Percentiles rank a stretch among this genome's conserved stretches.
Conservation (phyloP, 30 jellyfish, hydroid and myxozoan species). For the Turritopsis dohrnii region DNA sequence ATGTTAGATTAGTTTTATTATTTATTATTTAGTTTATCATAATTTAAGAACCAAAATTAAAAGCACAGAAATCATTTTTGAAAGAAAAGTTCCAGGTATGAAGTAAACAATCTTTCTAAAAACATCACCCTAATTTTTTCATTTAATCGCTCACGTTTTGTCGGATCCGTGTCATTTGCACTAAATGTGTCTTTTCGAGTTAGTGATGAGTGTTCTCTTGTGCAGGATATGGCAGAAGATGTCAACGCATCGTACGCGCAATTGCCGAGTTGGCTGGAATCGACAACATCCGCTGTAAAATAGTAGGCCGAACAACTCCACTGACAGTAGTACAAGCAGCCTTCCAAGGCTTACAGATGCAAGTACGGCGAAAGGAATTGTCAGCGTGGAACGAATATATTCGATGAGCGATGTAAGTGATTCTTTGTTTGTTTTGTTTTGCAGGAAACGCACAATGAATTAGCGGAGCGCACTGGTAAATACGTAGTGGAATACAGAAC, state of each 20-base stretch:
- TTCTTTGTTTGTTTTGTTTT: neutral
- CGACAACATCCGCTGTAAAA: constrained; percentile 62
- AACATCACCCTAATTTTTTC: constrained; percentile 1
- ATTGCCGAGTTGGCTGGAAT: constrained; percentile 84
- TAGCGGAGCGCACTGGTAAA: constrained; percentile 90
- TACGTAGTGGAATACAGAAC: constrained; percentile 75
- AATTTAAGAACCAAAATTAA: constrained; percentile 42
- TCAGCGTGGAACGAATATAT: no score
- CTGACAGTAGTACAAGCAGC: constrained; percentile 73
- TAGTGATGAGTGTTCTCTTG: neutral
- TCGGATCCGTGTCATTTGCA: neutral
- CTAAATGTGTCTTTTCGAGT: neutral
- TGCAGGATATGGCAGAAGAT: constrained; percentile 71
- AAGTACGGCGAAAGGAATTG: no score
- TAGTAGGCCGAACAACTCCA: constrained; percentile 78
- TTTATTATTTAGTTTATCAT: constrained; percentile 66
- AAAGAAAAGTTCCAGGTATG: constrained; percentile 81
- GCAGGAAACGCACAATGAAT: constrained; percentile 87
- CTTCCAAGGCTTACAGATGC: constrained; percentile 62
- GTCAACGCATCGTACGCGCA: constrained; percentile 87
- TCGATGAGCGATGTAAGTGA: neutral
- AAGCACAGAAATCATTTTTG: constrained; percentile 59
- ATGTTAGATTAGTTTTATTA: neutral
- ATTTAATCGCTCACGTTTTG: neutral
- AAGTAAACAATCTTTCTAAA: neutral